Base-by-base conservation (phyloP, 2,797 vertebrate genomes). In the Ambastaia sidthimunki region DNA sequence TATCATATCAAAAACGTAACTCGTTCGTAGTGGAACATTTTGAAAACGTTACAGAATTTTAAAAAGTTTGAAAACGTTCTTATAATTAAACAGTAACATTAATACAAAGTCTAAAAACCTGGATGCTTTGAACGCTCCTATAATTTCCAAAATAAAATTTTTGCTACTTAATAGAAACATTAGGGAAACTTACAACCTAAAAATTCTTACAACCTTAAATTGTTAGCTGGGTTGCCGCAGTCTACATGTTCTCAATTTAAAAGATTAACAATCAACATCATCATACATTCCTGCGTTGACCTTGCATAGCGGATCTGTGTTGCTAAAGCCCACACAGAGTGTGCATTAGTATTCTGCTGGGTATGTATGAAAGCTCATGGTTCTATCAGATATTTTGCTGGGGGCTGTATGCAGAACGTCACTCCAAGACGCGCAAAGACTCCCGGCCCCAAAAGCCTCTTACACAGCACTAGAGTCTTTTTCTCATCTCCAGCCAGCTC, bases 271-370 rank as follows among this genome's bases (percentile, higher is more conserved):
- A 13, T 52, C 15, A 34, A 74, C 9, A 48, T 19, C 5, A 10
- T 28, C 23, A 18, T 63, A 31, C 13, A 12, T 34, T 21, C 4
- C 44, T 2, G 0, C 44, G 23, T 60, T 78, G 41, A 65, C 57
- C 68, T 37, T 48, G 69, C 19, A 31, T 21, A 23, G 66, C 50
- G 57, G 44, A 65, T 65, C 48, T 78, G 19, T 52, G 57, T 71
- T n/a, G 59, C 31, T 54, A 50, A 63, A 71, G 55, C 57, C 55
- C 28, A 72, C 48, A 19, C 68, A 71, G 44, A n/a, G 44, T 6
- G 44, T 13, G 19, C 47, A 79, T 72, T 79, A 55, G 69, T 79
- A 79, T 79, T 79, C 76, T 79, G 76, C 65, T 71, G 54, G 68
- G 55, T 78, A 41, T 44, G 50, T 31, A 23, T 41, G 57, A 71